Evolutionary conservation across 2,797 vertebrate genomes (phyloP), one percentile per base, ranked within the genome.

Genomic region (Typhlichthys eigenmanni): DNA sequence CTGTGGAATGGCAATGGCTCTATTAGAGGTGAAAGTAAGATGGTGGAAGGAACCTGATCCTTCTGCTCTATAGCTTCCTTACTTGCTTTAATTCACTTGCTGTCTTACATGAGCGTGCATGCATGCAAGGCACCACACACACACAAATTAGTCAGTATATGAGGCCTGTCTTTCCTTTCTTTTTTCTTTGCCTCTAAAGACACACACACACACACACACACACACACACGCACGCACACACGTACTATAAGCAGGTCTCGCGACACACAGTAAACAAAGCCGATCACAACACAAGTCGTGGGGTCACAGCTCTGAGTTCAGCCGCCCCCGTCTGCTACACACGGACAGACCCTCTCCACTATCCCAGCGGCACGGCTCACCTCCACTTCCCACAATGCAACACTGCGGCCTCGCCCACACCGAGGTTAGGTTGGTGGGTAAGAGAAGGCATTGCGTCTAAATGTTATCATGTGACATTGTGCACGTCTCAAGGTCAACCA

Each of bases 21-120:
- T 86, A 81, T 88, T 86, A 88, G 76, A 72, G 80, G 82, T 82
- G 76, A 89, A 89, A 88, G 85, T 81, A 85, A 88, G 79, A 80
- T 61, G 47, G 60, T 54, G 55, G 73, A 57, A n/a, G 74, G 68
- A 93, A 90, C 78, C 63, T 62, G 82, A 92, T 86, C 79, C 71
- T 11, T 48, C 45, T 68, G 64, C 62, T 78, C 70, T 78, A 10
- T 64, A 54, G 63, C 69, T 75, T 48, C 6, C 61, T 47, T 45
- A 57, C 58, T 67, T 45, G 52, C 69, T 65, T 69, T 19, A 19
- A 58, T 58, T 77, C 54, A 62, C 58, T 29, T 64, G 60, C 17
- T 64, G 68, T 73, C 46, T 69, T 64, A 52, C 45, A 59, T 59
- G 13, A 16, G n/a, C 64, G 63, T 5, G 38, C 19, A 51, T 46